Conservation (phyloP, 2,113 vertebrate species). For the Steatornis caripensis region DNA sequence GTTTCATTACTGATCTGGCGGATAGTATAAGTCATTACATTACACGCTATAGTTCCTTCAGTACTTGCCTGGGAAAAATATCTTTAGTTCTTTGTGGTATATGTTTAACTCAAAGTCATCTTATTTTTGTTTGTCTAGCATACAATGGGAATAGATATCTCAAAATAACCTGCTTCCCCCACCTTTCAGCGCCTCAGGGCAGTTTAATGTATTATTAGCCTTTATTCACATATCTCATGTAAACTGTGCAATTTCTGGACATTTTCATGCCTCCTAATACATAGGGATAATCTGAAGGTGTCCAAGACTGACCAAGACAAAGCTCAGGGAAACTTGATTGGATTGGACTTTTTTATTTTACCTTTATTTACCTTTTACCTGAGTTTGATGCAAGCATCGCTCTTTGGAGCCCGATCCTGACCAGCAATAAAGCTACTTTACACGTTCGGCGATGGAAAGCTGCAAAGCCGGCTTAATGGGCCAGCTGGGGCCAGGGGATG, state of each 20-base stretch:
- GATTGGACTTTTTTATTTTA: neutral
- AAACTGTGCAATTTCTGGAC: neutral
- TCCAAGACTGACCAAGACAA: neutral
- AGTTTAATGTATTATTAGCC: neutral
- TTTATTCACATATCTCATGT: neutral
- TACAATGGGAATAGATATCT: neutral
- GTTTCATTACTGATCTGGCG: neutral
- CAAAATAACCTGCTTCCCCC: neutral
- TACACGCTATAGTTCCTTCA: neutral
- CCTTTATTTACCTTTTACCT: neutral
- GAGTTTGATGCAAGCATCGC: neutral
- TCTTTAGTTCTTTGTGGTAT: neutral
- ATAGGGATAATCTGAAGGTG: neutral
- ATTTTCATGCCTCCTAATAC: neutral
- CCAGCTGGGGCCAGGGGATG: conserved; percentile 33
- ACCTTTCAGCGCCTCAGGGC: neutral
- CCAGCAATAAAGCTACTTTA: conserved; percentile 11
- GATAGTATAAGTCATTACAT: neutral
- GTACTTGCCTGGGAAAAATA: neutral
- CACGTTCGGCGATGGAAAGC: neutral
- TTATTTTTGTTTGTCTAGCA: neutral
- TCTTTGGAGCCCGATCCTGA: neutral
- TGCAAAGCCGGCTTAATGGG: conserved; percentile 22
- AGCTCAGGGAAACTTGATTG: neutral
- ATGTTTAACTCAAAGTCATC: neutral